Conservation (phyloP, 2,888 invertebrate genomes). For the Oxytorus armatus region DNA sequence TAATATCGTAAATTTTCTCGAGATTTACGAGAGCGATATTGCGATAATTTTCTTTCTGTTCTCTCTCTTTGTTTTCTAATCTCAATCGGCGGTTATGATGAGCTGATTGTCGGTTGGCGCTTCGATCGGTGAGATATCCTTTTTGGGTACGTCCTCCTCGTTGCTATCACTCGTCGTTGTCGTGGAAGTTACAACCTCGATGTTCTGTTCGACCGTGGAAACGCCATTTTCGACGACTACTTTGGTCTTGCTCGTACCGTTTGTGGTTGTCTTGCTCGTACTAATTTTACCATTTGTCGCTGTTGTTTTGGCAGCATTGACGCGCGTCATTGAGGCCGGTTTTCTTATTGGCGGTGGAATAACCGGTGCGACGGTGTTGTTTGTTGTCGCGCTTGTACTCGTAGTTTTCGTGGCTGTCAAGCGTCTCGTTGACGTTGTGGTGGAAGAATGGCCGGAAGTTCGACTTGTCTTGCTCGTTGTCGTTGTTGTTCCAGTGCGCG, state of each 20-base stretch:
- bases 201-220: slow-evolving; percentile 72
- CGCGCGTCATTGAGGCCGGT: slow-evolving; percentile 66
- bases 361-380: slow-evolving; percentile 52
- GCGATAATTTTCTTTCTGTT: slow-evolving; percentile 46
- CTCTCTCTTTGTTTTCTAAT: slow-evolving; percentile 58
- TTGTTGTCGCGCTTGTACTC: slow-evolving; percentile 70
- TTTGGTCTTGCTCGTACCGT: slow-evolving; percentile 59
- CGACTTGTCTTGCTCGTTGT: slow-evolving; percentile 71
- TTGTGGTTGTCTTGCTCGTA: slow-evolving; percentile 60
- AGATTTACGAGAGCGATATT: slow-evolving; percentile 51
- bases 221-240: slow-evolving; percentile 78
- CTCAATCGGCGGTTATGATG: slow-evolving; percentile 81
- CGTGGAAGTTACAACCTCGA: slow-evolving; percentile 71
- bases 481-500: slow-evolving; percentile 82
- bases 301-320: slow-evolving; percentile 49
- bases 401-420: slow-evolving; percentile 60
- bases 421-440: slow-evolving; percentile 66
- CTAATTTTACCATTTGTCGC: slow-evolving; percentile 67
- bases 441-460: slow-evolving; percentile 59
- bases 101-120: slow-evolving; percentile 81
- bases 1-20: slow-evolving; percentile 52
- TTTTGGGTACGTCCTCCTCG: slow-evolving; percentile 84
- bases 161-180: slow-evolving; percentile 76
- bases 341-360: slow-evolving; percentile 74
- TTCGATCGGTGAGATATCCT: slow-evolving; percentile 85